These are phyloP conservation scores for Oxyscelio sp. DNA, from an alignment of 2,888 invertebrate genomes.

Conservation along the genomic window DNA sequence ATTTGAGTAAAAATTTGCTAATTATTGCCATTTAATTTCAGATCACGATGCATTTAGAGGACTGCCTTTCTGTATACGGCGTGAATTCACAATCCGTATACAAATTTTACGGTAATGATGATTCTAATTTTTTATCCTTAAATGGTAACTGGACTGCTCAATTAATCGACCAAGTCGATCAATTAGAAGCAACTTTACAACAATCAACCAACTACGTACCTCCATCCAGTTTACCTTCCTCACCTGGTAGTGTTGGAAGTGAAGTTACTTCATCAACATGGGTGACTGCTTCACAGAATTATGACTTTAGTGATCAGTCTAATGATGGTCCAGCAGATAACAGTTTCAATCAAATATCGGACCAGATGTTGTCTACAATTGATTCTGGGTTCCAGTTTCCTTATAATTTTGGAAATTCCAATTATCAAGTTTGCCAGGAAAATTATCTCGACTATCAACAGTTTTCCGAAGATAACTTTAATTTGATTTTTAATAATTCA, in stretches of 20 bases:
- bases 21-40: slow-evolving; percentile 1
- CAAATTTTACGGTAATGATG: slow-evolving; percentile 50
- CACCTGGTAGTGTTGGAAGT: slow-evolving; percentile 82
- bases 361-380: slow-evolving; percentile 82
- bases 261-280: slow-evolving; percentile 82
- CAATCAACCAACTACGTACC: slow-evolving; percentile 77
- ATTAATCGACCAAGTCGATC: slow-evolving; percentile 76
- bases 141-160: slow-evolving; percentile 79
- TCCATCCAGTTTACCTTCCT: slow-evolving; percentile 70
- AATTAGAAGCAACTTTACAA: slow-evolving; percentile 81
- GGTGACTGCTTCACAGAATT: slow-evolving; percentile 72
- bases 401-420: slow-evolving; percentile 26
- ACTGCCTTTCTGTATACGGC: slow-evolving; percentile 52
- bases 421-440: slow-evolving; percentile 48
- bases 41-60: slow-evolving; percentile 71
- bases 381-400: slow-evolving; percentile 86
- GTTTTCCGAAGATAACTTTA: slow-evolving; percentile 3
- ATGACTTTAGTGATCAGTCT: slow-evolving; percentile 79
- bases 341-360: not conserved
- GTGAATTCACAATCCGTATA: slow-evolving; percentile 31
- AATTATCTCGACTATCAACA: slow-evolving; percentile 26
- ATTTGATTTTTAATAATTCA: slow-evolving; percentile 2
- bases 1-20: too few species aligned
- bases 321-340: slow-evolving; percentile 71
- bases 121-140: slow-evolving; percentile 50